Evolutionary conservation across 2,888 invertebrate genomes (phyloP).

Genomic region (Agrotis clavis): DNA sequence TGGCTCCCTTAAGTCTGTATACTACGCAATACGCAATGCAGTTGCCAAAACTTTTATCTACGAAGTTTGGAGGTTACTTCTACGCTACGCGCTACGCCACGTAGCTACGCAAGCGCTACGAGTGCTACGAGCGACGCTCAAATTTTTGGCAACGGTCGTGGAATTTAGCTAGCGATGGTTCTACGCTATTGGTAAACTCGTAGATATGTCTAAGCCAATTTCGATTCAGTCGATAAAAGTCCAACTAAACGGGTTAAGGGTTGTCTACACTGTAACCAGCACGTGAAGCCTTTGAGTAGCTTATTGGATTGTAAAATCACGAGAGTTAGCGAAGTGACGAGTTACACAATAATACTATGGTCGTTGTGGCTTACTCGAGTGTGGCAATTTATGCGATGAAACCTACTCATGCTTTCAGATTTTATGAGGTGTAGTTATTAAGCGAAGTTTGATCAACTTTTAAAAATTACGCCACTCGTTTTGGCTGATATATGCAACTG

Average conservation of each 20-base stretch:
- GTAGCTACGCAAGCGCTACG: constrained; percentile 14
- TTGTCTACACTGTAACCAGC: constrained; percentile 26
- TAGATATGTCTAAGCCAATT: constrained; percentile 17
- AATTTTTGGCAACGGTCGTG: background rate
- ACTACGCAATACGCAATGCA: background rate
- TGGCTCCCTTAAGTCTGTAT: background rate
- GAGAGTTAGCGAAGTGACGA: constrained; percentile 29
- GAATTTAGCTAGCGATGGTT: background rate
- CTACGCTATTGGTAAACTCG: background rate
- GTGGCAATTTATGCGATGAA: constrained; percentile 14
- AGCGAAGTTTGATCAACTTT: background rate
- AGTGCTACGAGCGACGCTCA: background rate
- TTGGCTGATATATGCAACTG: background rate
- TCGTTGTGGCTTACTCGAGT: constrained; percentile 11
- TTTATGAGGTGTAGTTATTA: background rate
- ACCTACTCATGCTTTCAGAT: background rate
- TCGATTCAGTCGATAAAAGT: constrained; percentile 19
- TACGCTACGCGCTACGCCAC: constrained; percentile 19
- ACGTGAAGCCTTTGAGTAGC: constrained; percentile 39
- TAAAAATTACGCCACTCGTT: background rate
- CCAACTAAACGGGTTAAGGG: constrained; percentile 36
- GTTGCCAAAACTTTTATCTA: constrained; percentile 10
- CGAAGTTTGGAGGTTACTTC: background rate
- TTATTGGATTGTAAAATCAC: constrained; percentile 57
- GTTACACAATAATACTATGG: constrained; percentile 11